A percentile compares a stretch with the other conserved stretches of the same genome.
These are phyloP conservation scores for Araneus ventricosus DNA, from an alignment of 1,140 invertebrate species.

Conservation along the genomic window DNA sequence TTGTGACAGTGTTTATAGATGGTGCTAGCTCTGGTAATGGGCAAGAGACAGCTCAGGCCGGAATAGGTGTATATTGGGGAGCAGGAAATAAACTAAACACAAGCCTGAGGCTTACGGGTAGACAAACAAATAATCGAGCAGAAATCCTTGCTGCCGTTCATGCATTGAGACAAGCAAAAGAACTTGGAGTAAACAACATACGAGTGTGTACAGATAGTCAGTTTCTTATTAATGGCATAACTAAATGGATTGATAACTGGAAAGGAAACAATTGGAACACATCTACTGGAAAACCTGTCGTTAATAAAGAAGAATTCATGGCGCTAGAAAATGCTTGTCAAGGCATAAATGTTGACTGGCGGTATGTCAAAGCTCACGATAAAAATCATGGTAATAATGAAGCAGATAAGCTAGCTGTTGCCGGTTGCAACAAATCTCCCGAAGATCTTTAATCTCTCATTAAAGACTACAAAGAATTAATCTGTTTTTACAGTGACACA, in stretches of 20 bases:
- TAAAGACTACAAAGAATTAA: too few relatives aligned
- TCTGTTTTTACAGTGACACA: too few relatives aligned
- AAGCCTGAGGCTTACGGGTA: constrained; percentile 88
- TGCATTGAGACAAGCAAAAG: constrained; percentile 88
- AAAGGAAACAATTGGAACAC: constrained; percentile 91
- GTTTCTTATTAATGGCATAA: constrained; percentile 75
- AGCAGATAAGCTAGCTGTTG: constrained; percentile 92
- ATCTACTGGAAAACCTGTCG: constrained; percentile 86
- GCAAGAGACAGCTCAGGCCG: constrained; percentile 85
- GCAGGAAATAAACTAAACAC: constrained; percentile 83
- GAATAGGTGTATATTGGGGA: constrained; percentile 80
- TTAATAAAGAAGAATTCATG: constrained; percentile 91
- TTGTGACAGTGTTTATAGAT: constrained; percentile 92
- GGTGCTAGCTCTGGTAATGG: constrained; percentile 93
- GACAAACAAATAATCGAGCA: constrained; percentile 96
- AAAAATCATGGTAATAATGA: constrained; percentile 93
- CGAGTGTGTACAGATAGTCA: constrained; percentile 74
- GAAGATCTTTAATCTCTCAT: too few relatives aligned
- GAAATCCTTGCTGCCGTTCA: constrained; percentile 95
- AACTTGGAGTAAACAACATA: constrained; percentile 81
- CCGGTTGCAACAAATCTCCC: constrained; percentile 80
- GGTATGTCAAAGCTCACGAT: constrained; percentile 90
- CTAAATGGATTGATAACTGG: constrained; percentile 84
- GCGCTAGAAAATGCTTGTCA: constrained; percentile 86
- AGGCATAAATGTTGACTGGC: constrained; percentile 86